These are phyloP conservation scores for Diabrotica undecimpunctata DNA, from an alignment of 1,140 invertebrate species.

Conservation along the genomic window DNA sequence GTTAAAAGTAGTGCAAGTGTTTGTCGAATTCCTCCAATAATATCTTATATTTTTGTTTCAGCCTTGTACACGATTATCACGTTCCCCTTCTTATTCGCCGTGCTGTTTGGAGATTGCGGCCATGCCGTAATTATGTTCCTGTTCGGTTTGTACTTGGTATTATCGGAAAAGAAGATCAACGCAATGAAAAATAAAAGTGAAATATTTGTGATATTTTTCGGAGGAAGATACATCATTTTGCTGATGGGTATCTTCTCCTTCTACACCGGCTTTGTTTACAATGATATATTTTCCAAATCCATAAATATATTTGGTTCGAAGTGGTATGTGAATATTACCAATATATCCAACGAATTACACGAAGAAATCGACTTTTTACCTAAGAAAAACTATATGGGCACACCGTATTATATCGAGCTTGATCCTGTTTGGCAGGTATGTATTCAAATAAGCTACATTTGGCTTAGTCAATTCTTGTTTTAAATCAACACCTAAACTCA, in stretches of 20 bases:
- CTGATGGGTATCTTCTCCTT: slow-evolving; percentile 97
- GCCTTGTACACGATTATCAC: slow-evolving; percentile 93
- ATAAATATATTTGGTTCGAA: slow-evolving; percentile 89
- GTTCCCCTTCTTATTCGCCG: slow-evolving; percentile 95
- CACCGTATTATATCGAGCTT: slow-evolving; percentile 80
- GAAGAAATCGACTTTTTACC: slow-evolving; percentile 58
- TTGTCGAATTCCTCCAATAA: too few relatives aligned
- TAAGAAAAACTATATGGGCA: slow-evolving; percentile 53
- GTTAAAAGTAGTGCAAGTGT: too few relatives aligned
- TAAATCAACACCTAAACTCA: too few relatives aligned
- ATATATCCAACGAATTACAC: background rate
- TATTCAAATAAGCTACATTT: too few relatives aligned
- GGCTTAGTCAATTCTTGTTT: too few relatives aligned
- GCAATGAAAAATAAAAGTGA: slow-evolving; percentile 67
- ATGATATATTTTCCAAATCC: slow-evolving; percentile 95
- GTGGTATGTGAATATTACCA: slow-evolving; percentile 10
- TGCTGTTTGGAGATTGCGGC: slow-evolving; percentile 97
- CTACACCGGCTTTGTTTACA: slow-evolving; percentile 97
- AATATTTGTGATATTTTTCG: slow-evolving; percentile 97
- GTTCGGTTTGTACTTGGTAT: slow-evolving; percentile 74
- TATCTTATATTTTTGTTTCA: slow-evolving; percentile 53
- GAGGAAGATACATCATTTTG: slow-evolving; percentile 94
- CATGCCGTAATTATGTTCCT: slow-evolving; percentile 80
- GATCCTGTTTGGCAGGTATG: slow-evolving; percentile 78
- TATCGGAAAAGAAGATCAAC: slow-evolving; percentile 68